Percentiles rank a stretch among this genome's conserved stretches.
phyloP scores from a whole-genome alignment of 2,797 vertebrate genomes.

The Betta splendens region DNA sequence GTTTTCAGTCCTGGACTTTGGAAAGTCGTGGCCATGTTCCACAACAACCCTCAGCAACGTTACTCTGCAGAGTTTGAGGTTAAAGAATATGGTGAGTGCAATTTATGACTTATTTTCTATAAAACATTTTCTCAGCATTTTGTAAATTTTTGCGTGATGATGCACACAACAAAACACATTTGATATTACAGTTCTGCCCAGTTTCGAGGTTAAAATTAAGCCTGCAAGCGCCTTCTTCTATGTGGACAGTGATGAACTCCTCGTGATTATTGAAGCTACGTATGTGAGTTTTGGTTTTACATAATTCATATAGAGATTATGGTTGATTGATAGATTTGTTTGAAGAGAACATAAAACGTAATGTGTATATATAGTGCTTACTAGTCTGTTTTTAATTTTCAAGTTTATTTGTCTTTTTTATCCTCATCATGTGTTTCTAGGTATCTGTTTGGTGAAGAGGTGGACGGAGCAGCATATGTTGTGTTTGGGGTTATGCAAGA shows the following conservation, averaged over 20 bases:
- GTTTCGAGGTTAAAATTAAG: constrained; percentile 73
- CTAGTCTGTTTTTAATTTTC: neutral
- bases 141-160: no score
- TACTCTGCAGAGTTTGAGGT: constrained; percentile 86
- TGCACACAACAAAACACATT: no score
- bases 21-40: constrained; percentile 80
- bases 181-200: constrained; percentile 73
- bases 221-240: constrained; percentile 64
- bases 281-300: constrained; percentile 39
- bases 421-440: constrained; percentile 56
- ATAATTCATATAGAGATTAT: neutral
- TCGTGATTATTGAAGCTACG: constrained; percentile 69
- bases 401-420: neutral
- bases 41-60: constrained; percentile 73
- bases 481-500: constrained; percentile 72
- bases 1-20: constrained; percentile 80
- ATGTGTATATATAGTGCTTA: neutral
- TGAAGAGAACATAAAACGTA: neutral
- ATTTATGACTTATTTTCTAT: neutral
- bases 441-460: constrained; percentile 74
- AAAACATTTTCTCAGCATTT: no score
- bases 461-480: constrained; percentile 69
- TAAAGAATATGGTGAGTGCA: constrained; percentile 87
- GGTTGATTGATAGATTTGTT: neutral
- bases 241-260: constrained; percentile 49